Conservation (phyloP, 30 jellyfish, hydroid and myxozoan genomes). For the Aurelia sp. region DNA sequence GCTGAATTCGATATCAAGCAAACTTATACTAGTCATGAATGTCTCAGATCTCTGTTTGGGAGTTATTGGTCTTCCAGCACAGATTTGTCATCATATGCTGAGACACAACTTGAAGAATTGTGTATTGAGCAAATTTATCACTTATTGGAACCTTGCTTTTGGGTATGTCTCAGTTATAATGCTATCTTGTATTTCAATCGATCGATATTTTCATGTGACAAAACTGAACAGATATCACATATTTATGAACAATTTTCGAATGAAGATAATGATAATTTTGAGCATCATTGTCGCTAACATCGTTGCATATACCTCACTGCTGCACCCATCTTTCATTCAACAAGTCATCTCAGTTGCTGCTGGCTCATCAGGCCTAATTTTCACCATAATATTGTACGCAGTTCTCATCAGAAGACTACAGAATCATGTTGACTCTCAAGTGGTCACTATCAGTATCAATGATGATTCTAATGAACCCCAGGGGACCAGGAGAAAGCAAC, state of each 20-base stretch:
- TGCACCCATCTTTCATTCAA: not conserved
- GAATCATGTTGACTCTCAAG: no score
- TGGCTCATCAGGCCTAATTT: not conserved
- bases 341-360: not conserved
- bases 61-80: constrained; percentile 25
- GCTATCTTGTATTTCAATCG: constrained; percentile 36
- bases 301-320: constrained; percentile 6
- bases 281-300: constrained; percentile 18
- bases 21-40: constrained; percentile 40
- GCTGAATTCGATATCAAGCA: constrained; percentile 38
- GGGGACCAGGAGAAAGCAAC: constrained; percentile 10
- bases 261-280: constrained; percentile 24
- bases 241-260: constrained; percentile 46
- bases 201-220: constrained; percentile 53
- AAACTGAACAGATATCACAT: constrained; percentile 36
- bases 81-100: not conserved
- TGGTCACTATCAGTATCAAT: not conserved
- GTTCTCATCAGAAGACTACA: no score
- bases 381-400: no score
- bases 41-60: constrained; percentile 59
- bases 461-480: not conserved
- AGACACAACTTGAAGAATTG: constrained; percentile 21
- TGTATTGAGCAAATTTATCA: not conserved
- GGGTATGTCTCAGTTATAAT: constrained; percentile 38
- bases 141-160: constrained; percentile 17